Conservation (phyloP, 1,140 invertebrate genomes). For the Myzus persicae region DNA sequence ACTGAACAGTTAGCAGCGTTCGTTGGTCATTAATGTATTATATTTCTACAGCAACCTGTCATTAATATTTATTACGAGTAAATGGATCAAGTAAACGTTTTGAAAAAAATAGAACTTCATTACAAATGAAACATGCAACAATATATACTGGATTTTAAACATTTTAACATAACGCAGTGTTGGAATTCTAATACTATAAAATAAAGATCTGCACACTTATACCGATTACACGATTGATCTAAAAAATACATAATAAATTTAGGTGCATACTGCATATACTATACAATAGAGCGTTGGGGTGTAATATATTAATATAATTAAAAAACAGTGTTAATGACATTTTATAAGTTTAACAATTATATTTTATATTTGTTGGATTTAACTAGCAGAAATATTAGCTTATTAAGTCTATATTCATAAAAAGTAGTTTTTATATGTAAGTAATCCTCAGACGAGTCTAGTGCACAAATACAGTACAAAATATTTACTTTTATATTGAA, state of each 20-base stretch:
- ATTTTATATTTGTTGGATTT: too few relatives aligned
- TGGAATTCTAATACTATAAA: too few relatives aligned
- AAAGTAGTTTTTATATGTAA: too few relatives aligned
- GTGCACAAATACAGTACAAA: too few relatives aligned
- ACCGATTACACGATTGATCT: background rate
- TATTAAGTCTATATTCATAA: too few relatives aligned
- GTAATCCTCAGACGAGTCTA: too few relatives aligned
- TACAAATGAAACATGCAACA: background rate
- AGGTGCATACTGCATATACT: background rate
- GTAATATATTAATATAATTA: background rate
- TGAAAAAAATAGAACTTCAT: slow-evolving; percentile 8
- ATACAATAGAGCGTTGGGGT: too few relatives aligned
- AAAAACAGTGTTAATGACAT: too few relatives aligned
- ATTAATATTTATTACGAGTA: slow-evolving; percentile 6
- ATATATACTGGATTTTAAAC: background rate
- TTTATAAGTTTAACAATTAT: too few relatives aligned
- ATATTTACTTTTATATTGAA: too few relatives aligned
- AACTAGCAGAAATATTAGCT: too few relatives aligned
- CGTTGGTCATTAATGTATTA: slow-evolving; percentile 3
- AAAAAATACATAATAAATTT: background rate
- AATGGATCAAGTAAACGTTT: background rate
- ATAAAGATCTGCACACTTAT: background rate
- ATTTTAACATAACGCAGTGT: background rate
- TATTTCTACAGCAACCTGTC: background rate
- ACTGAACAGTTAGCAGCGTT: background rate